phyloP scores from a whole-genome alignment of 2,113 vertebrate species.

The Caretta caretta region DNA sequence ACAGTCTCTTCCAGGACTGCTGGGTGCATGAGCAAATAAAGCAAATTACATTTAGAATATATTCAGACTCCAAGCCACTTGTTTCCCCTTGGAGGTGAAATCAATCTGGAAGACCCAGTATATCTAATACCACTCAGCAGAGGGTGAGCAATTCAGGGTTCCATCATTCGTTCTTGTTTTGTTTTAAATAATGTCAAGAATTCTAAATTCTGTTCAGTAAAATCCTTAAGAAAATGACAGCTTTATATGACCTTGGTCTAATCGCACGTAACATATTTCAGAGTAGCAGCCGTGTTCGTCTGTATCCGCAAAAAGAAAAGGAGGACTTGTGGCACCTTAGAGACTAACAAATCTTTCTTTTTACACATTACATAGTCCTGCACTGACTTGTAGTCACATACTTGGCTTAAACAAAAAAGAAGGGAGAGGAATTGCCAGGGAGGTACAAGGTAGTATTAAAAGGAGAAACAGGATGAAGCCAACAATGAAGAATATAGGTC shows the following conservation, averaged over 20 bases:
- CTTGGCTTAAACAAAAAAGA: background rate
- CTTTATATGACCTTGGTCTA: constrained; percentile 8
- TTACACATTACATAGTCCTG: background rate
- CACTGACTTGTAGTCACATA: constrained; percentile 24
- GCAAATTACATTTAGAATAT: background rate
- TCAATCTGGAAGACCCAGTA: background rate
- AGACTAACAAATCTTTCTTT: too few species aligned
- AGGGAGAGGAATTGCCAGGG: background rate
- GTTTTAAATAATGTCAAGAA: constrained; percentile 5
- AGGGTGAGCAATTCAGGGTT: background rate
- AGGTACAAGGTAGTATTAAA: background rate
- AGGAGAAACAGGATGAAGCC: background rate
- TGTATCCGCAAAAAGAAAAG: too few species aligned
- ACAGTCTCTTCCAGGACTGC: background rate
- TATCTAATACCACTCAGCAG: constrained; percentile 7
- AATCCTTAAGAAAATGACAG: constrained; percentile 30
- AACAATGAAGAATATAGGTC: background rate
- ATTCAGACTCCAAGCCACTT: background rate
- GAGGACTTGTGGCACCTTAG: too few species aligned
- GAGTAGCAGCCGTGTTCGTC: too few species aligned
- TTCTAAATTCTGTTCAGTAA: background rate
- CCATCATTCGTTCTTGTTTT: constrained; percentile 15
- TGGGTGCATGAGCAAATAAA: background rate
- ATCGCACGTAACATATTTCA: background rate
- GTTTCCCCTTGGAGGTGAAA: background rate